A percentile compares a stretch with the other conserved stretches of the same genome.
Evolutionary conservation across 2,113 vertebrate genomes (phyloP).

Genomic region (Pterocles gutturalis): DNA sequence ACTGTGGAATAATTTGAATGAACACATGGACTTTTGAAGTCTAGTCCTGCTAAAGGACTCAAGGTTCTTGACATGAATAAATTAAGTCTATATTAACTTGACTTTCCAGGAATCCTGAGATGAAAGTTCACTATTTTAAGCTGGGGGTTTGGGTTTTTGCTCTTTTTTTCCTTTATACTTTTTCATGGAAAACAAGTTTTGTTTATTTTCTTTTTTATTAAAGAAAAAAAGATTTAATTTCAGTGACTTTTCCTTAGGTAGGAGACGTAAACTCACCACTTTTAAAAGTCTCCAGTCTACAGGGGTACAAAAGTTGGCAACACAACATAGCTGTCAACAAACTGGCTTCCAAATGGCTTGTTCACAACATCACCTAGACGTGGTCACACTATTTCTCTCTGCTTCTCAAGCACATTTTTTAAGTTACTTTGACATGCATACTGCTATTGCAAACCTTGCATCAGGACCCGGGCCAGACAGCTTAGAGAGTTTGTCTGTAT

Average conservation of each 20-base stretch:
- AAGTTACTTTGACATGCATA: not conserved
- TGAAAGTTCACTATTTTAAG: not conserved
- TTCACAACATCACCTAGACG: not conserved
- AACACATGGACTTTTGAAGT: not conserved
- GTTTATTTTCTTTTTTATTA: not conserved
- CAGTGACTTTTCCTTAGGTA: not conserved
- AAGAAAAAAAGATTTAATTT: not conserved
- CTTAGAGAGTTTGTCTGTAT: not conserved
- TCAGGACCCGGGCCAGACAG: not conserved
- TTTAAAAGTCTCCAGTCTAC: not conserved
- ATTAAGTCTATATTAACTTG: not conserved
- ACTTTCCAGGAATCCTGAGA: not conserved
- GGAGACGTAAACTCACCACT: not conserved
- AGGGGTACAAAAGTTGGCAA: not conserved
- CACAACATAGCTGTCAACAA: no score
- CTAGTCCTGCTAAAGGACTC: not conserved
- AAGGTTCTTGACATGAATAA: not conserved
- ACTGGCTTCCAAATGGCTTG: not conserved
- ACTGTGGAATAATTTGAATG: not conserved
- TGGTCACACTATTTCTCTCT: not conserved
- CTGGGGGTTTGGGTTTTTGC: rapidly evolving
- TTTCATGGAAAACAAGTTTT: not conserved
- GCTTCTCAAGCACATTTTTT: not conserved
- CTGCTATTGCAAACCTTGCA: not conserved
- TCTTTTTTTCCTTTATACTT: not conserved